These are phyloP conservation scores for Epinotia brunnichana DNA, from an alignment of 2,888 invertebrate genomes.

Conservation along the genomic window DNA sequence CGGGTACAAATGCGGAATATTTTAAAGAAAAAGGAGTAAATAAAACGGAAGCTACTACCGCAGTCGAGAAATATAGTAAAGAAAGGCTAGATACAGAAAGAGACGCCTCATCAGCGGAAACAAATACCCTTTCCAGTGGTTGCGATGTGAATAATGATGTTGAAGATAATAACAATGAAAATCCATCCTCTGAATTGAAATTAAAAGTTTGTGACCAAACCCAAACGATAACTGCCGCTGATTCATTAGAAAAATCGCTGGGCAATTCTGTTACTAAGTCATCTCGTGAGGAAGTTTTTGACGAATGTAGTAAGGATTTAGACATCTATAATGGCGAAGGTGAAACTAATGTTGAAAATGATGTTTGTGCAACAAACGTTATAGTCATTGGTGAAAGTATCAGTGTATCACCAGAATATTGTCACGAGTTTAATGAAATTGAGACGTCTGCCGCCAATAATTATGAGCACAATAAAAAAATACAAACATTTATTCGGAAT, in stretches of 20 bases:
- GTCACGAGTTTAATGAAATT: conserved; percentile 3
- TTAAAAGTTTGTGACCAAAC: neutral
- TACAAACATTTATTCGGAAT: neutral
- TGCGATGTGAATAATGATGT: conserved; percentile 3
- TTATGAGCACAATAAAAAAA: conserved; percentile 2
- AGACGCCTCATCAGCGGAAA: neutral
- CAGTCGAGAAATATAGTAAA: too few species aligned
- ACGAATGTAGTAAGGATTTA: neutral
- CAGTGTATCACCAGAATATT: neutral
- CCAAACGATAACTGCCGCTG: neutral
- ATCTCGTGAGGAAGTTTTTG: neutral
- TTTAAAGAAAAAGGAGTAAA: neutral
- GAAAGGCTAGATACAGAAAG: neutral
- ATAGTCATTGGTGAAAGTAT: conserved; percentile 5
- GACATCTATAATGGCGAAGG: neutral
- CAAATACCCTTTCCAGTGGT: neutral
- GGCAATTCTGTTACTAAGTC: neutral
- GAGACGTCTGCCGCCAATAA: neutral
- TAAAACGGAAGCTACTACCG: too few species aligned
- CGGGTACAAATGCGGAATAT: neutral
- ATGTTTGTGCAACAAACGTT: neutral
- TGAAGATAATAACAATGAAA: neutral
- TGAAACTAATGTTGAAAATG: neutral
- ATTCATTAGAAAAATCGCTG: neutral
- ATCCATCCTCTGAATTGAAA: neutral